These are phyloP conservation scores for silkworm (Bombyx mori) DNA, from an alignment of 1,140 invertebrate species.

Conservation along the genomic window ASM3026992v2 NC_085117.1:12205501-12206000, in stretches of 20 bases:
- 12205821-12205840: constrained; percentile 90
- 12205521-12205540: too few species aligned
- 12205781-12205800: constrained; percentile 97
- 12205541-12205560: too few species aligned
- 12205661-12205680: constrained; percentile 83
- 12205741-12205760: constrained; percentile 84
- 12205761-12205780: constrained; percentile 96
- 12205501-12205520: too few species aligned
- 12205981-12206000: constrained; percentile 87
- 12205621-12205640: constrained; percentile 89
- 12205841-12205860: constrained; percentile 84
- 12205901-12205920: background rate
- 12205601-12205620: constrained; percentile 80
- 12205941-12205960: constrained; percentile 79
- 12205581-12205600: too few species aligned
- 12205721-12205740: constrained; percentile 89
- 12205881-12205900: background rate
- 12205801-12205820: constrained; percentile 81
- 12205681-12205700: constrained; percentile 94
- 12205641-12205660: constrained; percentile 82
- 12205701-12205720: constrained; percentile 91
- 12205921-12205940: background rate
- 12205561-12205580: too few species aligned
- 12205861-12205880: too few species aligned
- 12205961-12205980: constrained; percentile 88